A percentile compares a stretch with the other conserved stretches of the same genome.
These are phyloP conservation scores for Ptilodon capucinus DNA, from an alignment of 2,888 invertebrate genomes.

Conservation along the genomic window DNA sequence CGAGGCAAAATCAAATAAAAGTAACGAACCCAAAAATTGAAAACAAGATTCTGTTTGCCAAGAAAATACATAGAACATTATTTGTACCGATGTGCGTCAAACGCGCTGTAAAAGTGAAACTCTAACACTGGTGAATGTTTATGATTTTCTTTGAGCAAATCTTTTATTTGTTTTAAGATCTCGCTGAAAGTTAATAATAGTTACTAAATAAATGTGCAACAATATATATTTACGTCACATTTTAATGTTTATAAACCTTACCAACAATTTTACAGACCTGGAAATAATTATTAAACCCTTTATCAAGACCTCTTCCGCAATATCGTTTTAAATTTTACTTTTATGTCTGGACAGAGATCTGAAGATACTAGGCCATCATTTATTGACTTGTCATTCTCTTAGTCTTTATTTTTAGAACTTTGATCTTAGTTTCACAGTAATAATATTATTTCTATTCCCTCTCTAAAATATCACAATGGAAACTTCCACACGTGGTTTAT, in stretches of 20 bases:
- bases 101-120: slow-evolving; percentile 31
- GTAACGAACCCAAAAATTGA: slow-evolving; percentile 16
- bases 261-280: no score
- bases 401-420: no score
- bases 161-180: slow-evolving; percentile 21
- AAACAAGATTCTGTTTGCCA: slow-evolving; percentile 29
- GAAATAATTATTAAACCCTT: no score
- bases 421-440: no score
- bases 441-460: no score
- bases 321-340: no score
- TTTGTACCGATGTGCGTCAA: slow-evolving; percentile 39
- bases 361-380: no score
- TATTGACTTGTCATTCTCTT: no score
- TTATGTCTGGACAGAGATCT: no score
- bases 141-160: slow-evolving; percentile 21
- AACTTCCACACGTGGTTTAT: background rate
- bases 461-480: background rate
- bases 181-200: slow-evolving; percentile 24
- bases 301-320: no score
- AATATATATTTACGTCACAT: background rate
- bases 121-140: slow-evolving; percentile 19
- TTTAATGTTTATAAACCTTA: no score
- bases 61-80: slow-evolving; percentile 28
- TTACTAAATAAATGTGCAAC: slow-evolving; percentile 3
- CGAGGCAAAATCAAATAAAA: slow-evolving; percentile 16